Conservation (phyloP, 2,888 invertebrate genomes). For the Sarcophaga carnaria region DNA sequence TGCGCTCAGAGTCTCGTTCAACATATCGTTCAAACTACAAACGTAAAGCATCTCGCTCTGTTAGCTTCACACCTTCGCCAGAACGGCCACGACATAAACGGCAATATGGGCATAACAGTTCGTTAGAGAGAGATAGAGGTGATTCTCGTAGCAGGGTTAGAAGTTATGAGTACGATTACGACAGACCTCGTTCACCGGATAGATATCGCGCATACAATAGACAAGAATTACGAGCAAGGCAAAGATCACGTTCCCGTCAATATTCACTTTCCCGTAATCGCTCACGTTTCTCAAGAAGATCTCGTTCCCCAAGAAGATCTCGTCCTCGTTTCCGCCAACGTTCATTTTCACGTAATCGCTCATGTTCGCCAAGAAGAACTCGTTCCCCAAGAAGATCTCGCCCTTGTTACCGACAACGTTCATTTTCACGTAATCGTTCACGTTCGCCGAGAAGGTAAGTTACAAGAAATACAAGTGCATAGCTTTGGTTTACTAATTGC, state of each 20-base stretch:
- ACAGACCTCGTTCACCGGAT: conserved; percentile 51
- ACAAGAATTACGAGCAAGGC: conserved; percentile 79
- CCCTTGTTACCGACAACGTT: too few species aligned
- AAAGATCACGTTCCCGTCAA: conserved; percentile 77
- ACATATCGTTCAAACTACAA: conserved; percentile 76
- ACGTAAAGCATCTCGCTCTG: conserved; percentile 80
- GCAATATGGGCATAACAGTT: conserved; percentile 86
- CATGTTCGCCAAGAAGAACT: too few species aligned
- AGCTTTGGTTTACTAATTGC: neutral
- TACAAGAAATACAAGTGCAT: neutral
- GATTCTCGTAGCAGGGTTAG: conserved; percentile 73
- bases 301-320: too few species aligned
- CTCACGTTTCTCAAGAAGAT: conserved; percentile 74
- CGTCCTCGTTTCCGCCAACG: too few species aligned
- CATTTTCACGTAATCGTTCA: too few species aligned
- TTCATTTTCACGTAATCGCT: too few species aligned
- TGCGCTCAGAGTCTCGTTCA: conserved; percentile 63
- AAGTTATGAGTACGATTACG: conserved; percentile 68
- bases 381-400: too few species aligned
- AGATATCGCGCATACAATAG: conserved; percentile 73
- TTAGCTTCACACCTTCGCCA: conserved; percentile 79
- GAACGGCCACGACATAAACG: conserved; percentile 89
- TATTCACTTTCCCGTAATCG: conserved; percentile 79
- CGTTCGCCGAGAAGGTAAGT: conserved; percentile 78
- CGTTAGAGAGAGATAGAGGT: conserved; percentile 77